Evolutionary conservation across 1,140 invertebrate species (phyloP), one percentile per base, ranked within the genome.

Genomic region (Aradophagus sp.): DNA sequence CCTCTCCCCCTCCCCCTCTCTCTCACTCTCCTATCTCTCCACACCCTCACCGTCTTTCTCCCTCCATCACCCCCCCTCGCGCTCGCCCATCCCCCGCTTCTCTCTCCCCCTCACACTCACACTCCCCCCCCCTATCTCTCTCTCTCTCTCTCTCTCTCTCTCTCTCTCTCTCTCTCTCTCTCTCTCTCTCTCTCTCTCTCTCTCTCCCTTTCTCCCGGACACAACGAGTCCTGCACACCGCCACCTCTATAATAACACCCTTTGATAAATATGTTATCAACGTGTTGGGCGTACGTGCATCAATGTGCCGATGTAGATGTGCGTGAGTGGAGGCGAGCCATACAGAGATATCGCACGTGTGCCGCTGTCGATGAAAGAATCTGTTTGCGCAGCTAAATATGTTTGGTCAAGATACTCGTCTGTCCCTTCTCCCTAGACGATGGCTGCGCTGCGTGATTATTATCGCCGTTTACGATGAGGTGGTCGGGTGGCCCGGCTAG

Each of bases 81-180:
- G 2, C 20, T 31, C 17, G 26, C 10, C 32, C 31, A 26, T 31
- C 45, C 66, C 48, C n/a, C n/a, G 29, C 29, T 3, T 6, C 50
- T 71, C n/a, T 11, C 53, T 71, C 67, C 76, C 79, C 76, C 79
- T 59, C 77, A 81, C 76, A 74, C 77, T 77, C 79, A 77, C 80
- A 73, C 73, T 73, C 74, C 77, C 79, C 76, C 84, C 84, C 85
- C 85, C 85, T 83, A 84, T 86, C 82, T 79, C 83, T 77, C 83
- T 83, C 82, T 81, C 81, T 77, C 66, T 77, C 78, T 81, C 83
- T 83, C 83, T 78, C 76, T 74, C 77, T 73, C 68, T 73, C 73
- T 74, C 72, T 67, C 45, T 62, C 45, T 2, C 48, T 55, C 19
- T 45, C 47, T 52, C 48, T 32, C 59, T 47, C 69, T 55, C 42